Percentiles rank a stretch among this genome's conserved stretches.
Evolutionary conservation across 2,888 invertebrate species (phyloP).

Genomic region (Acrobeloides nanus): DNA sequence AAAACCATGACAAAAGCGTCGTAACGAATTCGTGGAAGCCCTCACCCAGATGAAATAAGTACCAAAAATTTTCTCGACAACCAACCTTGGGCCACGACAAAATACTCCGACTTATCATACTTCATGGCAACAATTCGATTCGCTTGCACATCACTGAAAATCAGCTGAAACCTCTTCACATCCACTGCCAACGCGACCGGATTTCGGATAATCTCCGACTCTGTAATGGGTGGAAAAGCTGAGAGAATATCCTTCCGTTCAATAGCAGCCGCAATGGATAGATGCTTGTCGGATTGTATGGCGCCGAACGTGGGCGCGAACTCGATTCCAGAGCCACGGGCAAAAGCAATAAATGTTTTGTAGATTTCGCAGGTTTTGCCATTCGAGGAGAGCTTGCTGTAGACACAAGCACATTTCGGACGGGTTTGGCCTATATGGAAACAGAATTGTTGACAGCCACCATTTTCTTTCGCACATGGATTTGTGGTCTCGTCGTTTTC

Average conservation of each 20-base stretch:
- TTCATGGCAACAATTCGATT: conserved; percentile 25
- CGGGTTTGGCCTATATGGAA: conserved; percentile 61
- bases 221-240: conserved; percentile 8
- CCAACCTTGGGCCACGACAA: no score
- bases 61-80: no score
- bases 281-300: conserved; percentile 6
- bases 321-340: conserved; percentile 72
- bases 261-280: conserved; percentile 6
- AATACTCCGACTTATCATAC: conserved; percentile 20
- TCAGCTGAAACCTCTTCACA: conserved; percentile 14
- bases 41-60: no score
- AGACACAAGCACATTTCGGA: conserved; percentile 67
- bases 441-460: conserved; percentile 73
- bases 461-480: no score
- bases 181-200: conserved; percentile 23
- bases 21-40: no score
- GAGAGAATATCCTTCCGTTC: conserved; percentile 10
- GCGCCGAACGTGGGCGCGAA: conserved; percentile 62
- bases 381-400: conserved; percentile 68
- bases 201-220: conserved; percentile 14
- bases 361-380: conserved; percentile 69
- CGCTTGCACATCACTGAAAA: conserved; percentile 25
- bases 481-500: no score
- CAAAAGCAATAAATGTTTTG: conserved; percentile 75
- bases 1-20: no score